Evolutionary conservation across 2,888 invertebrate genomes (phyloP), one percentile per base, ranked within the genome.

Genomic region (Lacanobia wlatinum): DNA sequence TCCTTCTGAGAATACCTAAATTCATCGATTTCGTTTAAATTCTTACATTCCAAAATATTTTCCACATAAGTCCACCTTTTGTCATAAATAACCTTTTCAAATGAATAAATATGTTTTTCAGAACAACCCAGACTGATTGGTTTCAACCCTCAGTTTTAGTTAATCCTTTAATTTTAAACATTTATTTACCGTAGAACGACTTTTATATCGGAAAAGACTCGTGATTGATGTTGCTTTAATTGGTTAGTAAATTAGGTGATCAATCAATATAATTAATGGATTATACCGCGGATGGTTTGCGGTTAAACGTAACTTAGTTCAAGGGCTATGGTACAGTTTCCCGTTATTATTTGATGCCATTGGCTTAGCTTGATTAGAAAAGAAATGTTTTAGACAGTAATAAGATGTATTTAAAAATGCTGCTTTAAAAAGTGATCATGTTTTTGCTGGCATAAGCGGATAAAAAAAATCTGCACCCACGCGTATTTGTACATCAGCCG

Each of bases 221-320:
- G 50, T 83, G 81, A 82, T 77, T 77, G 70, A 82, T 84, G 70
- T 18, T 43, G 46, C 7, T 73, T 71, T 68, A 80, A 77, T 84
- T 83, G 59, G 70, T 66, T 56, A 34, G 38, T 61, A 69, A 82
- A 73, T 80, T 64, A 83, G 61, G 62, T 70, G 43, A 80, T 84
- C 73, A 71, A 80, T 84, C 77, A 84, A 66, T 61, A 9, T 76
- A 83, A 83, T 70, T 84, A 83, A 82, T 83, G 73, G 66, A 63
- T 73, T 65, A 50, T 12, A 66, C 38, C 23, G 50, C 21, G 48
- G 53, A 64, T 53, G 28, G 58, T n/a, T 63, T 34, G 48, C 6
- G 28, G 65, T 63, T 78, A 60, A 62, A 56, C 28, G 46, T 23
- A 52, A 81, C 21, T 69, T 28, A 28, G 23, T 52, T 82, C 7